A percentile compares a stretch with the other conserved stretches of the same genome.
Conservation (phyloP, 2,113 vertebrate genomes). For the Cygnus atratus region DNA sequence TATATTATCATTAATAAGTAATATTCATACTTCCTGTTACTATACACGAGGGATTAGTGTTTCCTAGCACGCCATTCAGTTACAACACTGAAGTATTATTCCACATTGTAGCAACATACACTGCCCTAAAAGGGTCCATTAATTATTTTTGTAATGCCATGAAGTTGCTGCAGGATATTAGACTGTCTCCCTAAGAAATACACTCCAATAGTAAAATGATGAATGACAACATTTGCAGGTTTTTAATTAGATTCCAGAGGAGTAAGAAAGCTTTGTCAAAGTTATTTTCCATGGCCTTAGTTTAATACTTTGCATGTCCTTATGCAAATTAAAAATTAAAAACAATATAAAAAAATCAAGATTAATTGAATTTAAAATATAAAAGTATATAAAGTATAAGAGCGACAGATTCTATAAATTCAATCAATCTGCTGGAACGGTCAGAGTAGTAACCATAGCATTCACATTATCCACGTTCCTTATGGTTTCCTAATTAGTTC, state of each 20-base stretch:
- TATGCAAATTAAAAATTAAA: neutral
- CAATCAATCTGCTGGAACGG: neutral
- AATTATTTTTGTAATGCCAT: slow-evolving; percentile 55
- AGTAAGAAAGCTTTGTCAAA: neutral
- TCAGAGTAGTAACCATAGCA: neutral
- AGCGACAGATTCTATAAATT: neutral
- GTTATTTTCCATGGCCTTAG: neutral
- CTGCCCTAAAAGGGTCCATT: slow-evolving; percentile 47
- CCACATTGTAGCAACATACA: slow-evolving; percentile 42
- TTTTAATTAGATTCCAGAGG: slow-evolving; percentile 57
- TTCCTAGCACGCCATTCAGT: slow-evolving; percentile 56
- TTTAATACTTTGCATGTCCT: neutral
- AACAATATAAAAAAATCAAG: neutral
- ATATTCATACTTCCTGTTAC: slow-evolving; percentile 63
- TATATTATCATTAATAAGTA: slow-evolving; percentile 65
- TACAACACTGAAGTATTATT: slow-evolving; percentile 63
- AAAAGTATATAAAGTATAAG: neutral
- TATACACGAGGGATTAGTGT: slow-evolving; percentile 56
- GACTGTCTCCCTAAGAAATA: slow-evolving; percentile 39
- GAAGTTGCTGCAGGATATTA: slow-evolving; percentile 58
- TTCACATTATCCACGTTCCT: slow-evolving; percentile 17
- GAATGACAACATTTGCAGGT: neutral
- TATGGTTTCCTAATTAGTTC: slow-evolving; percentile 21
- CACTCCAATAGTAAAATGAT: slow-evolving; percentile 9
- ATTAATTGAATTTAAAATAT: neutral